Base-by-base conservation (phyloP, 2,888 invertebrate genomes). In the Drosophila birchii region DNA sequence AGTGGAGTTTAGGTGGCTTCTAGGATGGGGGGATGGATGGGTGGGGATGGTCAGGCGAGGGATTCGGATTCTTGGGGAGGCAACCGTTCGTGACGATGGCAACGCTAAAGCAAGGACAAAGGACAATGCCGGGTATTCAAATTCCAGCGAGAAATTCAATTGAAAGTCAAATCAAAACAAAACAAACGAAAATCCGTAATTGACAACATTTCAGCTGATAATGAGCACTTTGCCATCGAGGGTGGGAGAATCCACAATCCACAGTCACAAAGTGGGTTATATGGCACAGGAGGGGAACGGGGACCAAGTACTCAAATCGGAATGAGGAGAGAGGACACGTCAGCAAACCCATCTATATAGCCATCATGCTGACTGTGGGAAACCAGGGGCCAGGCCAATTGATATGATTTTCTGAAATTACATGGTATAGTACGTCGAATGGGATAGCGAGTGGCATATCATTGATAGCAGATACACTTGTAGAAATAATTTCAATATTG, bases 171-270 rank as follows among this genome's bases (percentile, higher is more conserved):
- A 87, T 88, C 82, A 68, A 68, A 69, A 68, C 68, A 76, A 86
- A 81, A 75, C 85, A 78, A 80, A 84, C 80, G 77, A 76, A 85
- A 85, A 78, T 74, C 74, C 74, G 75, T 87, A 89, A 90, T 88
- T 88, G 90, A 88, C 90, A 90, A 80, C 87, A 87, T 90, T 89
- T 87, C 82, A 80, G 73, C 80, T 75, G 88, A 85, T 87, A 89
- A 87, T 86, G 82, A 82, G 86, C 78, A 78, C 78, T 78, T 81
- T 78, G 59, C 76, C 18, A 64, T n/a, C n/a, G n/a, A n/a, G n/a
- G n/a, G 43, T 23, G 63, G 59, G 56, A 57, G 57, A 23, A 45
- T 16, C 34, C 34, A n/a, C n/a, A n/a, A n/a, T n/a, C n/a, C n/a
- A 55, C 51, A 29, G 45, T 38, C 49, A 47, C 53, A 18, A 53